Percentiles rank a stretch among this genome's conserved stretches.
Evolutionary conservation across 2,797 vertebrate genomes (phyloP).

Genomic region (Trachurus trachurus): DNA sequence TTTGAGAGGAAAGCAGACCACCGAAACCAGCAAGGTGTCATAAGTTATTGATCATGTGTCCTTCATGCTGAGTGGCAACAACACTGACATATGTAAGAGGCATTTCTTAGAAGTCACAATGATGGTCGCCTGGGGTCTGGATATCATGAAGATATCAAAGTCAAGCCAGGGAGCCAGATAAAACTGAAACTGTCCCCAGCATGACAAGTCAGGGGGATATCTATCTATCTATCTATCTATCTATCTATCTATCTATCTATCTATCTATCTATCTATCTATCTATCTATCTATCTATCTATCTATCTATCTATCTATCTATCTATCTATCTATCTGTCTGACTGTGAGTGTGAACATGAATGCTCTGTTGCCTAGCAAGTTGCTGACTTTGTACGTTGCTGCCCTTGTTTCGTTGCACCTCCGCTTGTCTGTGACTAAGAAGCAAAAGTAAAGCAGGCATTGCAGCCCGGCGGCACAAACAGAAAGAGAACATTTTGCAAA

Average conservation of each 20-base stretch:
- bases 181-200: conserved; percentile 10
- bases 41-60: conserved; percentile 44
- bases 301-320: neutral
- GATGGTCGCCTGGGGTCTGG: conserved; percentile 41
- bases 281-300: no score
- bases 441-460: conserved; percentile 58
- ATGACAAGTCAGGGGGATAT: conserved; percentile 1
- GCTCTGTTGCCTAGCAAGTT: conserved; percentile 20
- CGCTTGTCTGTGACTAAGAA: conserved; percentile 56
- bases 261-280: no score
- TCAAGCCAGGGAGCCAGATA: conserved; percentile 25
- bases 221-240: conserved; percentile 9
- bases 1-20: conserved; percentile 17
- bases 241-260: neutral
- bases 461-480: conserved; percentile 62
- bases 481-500: conserved; percentile 73
- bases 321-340: neutral
- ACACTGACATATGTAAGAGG: conserved; percentile 22
- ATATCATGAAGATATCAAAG: conserved; percentile 34
- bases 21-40: conserved; percentile 37
- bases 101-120: conserved; percentile 15
- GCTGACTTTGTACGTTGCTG: conserved; percentile 56
- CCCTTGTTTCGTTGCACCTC: conserved; percentile 62
- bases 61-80: conserved; percentile 32
- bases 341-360: conserved; percentile 11